Evolutionary conservation across 2,797 vertebrate species (phyloP), one percentile per base, ranked within the genome.

Genomic region (Meriones psammophilus): DNA sequence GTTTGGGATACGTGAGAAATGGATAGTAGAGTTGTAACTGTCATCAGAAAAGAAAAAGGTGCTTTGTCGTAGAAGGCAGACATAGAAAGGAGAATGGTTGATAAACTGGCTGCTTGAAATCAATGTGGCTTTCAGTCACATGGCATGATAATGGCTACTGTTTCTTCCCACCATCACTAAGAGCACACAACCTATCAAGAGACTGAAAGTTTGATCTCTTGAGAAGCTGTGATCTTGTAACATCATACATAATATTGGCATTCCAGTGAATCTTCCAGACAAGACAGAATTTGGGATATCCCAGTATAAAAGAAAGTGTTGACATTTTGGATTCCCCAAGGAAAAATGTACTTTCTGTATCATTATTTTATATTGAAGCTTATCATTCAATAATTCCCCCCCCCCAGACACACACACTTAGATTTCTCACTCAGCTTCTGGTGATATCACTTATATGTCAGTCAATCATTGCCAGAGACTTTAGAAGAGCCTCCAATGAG

Each of bases 151-250:
- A 83, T 42, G 28, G 39, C n/a, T 26, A 71, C 73, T 36, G 13
- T 30, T 69, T 42, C 20, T 9, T 79, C 46, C 10, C 17, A 33
- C 8, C 13, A 28, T 15, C 14, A 60, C 5, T 10, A 46, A 3
- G 1, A 74, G 1, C 42, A 42, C 26, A 26, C 26, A 86, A 54
- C 30, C 24, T 71, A 3, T 24, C 50, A 80, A 33, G 39, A 46
- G 17, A 77, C 14, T 56, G 7, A 36, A 89, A 60, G n/a, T 64
- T 58, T 88, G 39, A 62, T 62, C n/a, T 88, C 39, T 73, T 84
- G 64, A 92, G n/a, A 88, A 83, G 9, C 54, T 92, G 69, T 66
- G 54, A 8, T 94, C 42, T 86, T 92, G 68, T 28, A 4, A 64
- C n/a, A 60, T 71, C 42, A 86, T 17, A 24, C n/a, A 56, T n/a